Evolutionary conservation across 2,797 vertebrate species (phyloP), one percentile per base, ranked within the genome.

Genomic region (Gymnopithys bicolor): DNA sequence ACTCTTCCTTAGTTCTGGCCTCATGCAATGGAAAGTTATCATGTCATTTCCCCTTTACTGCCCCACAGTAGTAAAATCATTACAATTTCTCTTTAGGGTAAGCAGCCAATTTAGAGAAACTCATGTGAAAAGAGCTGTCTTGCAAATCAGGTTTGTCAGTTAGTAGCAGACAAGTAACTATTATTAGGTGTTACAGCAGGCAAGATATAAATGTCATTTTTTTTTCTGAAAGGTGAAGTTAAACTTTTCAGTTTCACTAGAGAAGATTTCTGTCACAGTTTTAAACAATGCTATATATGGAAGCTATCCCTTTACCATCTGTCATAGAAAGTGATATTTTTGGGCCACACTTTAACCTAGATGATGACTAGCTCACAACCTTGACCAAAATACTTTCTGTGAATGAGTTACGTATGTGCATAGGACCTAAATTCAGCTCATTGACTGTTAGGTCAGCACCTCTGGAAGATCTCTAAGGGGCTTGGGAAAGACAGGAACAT

Each of bases 171-270:
- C 60, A 68, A 87, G 70, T 74, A 94, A 81, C 88, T 96, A 94
- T 94, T 97, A 96, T 97, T 93, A 96, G 77, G 59, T 90, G 9
- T 89, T 96, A 92, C 60, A 96, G 74, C 43, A 95, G 58, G 69
- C 46, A 90, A 80, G 73, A 93, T 91, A 82, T 77, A 90, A 94
- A 93, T 87, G 70, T 86, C 52, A 41, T 66, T 32, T 46, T 45
- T 58, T 77, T 77, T 80, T 52, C 71, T 78, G 78, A 94, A 93
- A 95, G 87, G 79, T 92, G 88, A 91, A 89, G 37, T 73, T 81
- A 94, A 95, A 94, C 55, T 90, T 94, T 93, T 93, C 79, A 59
- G 67, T 92, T 96, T 97, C 84, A 69, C 35, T 70, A 53, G 68
- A 95, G 73, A 87, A 77, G 52, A 89, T 89, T 94, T 84, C 88